These are phyloP conservation scores for Sinotaia quadrata DNA, from an alignment of 2,888 invertebrate species.

Conservation along the genomic window DNA sequence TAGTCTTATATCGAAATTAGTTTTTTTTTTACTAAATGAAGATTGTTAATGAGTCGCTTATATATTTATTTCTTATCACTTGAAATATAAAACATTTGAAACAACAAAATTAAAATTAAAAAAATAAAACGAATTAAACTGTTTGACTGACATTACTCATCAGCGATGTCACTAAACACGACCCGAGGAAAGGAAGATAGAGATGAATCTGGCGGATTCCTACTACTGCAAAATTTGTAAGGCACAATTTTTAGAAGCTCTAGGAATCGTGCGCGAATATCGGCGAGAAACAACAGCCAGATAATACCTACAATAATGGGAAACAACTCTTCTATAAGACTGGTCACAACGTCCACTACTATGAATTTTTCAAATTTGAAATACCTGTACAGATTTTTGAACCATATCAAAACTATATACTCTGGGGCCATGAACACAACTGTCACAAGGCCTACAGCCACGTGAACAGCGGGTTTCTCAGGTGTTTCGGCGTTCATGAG, in stretches of 20 bases:
- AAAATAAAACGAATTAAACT: no score
- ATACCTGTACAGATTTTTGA: background rate
- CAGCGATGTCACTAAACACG: no score
- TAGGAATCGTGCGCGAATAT: background rate
- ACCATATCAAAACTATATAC: background rate
- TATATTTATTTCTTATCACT: no score
- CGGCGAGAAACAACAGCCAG: constrained; percentile 2
- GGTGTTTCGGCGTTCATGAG: background rate
- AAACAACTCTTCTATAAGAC: no score
- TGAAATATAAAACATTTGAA: no score
- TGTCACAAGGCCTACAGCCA: constrained; percentile 6
- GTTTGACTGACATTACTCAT: no score
- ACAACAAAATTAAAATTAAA: no score
- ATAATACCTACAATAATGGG: background rate
- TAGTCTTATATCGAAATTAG: no score
- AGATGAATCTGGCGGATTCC: no score
- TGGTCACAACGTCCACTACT: background rate
- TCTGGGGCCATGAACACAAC: background rate
- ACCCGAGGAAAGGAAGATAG: no score
- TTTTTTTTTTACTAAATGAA: no score
- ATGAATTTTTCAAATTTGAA: background rate
- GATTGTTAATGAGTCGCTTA: no score
- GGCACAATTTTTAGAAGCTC: background rate
- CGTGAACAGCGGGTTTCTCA: constrained; percentile 13
- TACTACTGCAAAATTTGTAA: background rate